Evolutionary conservation across 2,797 vertebrate genomes (phyloP).

Genomic region (Echeneis naucrates): DNA sequence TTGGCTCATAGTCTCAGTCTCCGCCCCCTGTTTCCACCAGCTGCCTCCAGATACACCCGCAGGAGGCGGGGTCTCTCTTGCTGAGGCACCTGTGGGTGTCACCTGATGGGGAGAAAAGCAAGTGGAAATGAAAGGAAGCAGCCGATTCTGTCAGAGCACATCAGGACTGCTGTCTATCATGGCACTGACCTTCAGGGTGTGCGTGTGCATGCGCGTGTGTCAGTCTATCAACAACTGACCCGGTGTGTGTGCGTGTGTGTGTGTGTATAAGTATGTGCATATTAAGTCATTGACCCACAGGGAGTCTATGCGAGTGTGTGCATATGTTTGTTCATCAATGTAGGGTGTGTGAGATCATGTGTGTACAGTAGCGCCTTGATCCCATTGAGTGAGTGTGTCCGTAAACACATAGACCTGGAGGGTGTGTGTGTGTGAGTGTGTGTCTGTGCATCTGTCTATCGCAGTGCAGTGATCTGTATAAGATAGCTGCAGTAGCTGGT

Average conservation of each 20-base stretch:
- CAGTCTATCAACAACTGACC: slow-evolving; percentile 61
- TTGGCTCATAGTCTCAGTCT: slow-evolving; percentile 55
- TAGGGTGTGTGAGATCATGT: slow-evolving; percentile 74
- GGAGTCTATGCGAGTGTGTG: slow-evolving; percentile 72
- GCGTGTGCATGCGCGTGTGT: slow-evolving; percentile 53
- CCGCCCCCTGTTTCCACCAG: slow-evolving; percentile 45
- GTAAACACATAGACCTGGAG: slow-evolving; percentile 75
- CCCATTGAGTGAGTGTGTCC: slow-evolving; percentile 67
- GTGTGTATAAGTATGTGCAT: slow-evolving; percentile 68
- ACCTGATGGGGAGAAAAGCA: slow-evolving; percentile 82
- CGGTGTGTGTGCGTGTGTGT: slow-evolving; percentile 71
- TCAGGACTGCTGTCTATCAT: slow-evolving; percentile 84
- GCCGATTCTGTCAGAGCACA: slow-evolving; percentile 83
- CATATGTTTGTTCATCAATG: slow-evolving; percentile 79
- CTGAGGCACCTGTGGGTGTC: slow-evolving; percentile 85
- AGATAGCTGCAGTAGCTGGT: slow-evolving; percentile 68
- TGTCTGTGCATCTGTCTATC: slow-evolving; percentile 50
- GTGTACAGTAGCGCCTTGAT: slow-evolving; percentile 76
- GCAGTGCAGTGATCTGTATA: slow-evolving; percentile 72
- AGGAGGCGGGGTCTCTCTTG: slow-evolving; percentile 72
- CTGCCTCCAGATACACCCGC: slow-evolving; percentile 58
- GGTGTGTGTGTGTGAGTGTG: slow-evolving; percentile 64
- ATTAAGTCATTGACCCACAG: slow-evolving; percentile 79
- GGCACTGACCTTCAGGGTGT: slow-evolving; percentile 78
- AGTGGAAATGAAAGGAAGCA: slow-evolving; percentile 86